phyloP scores from a whole-genome alignment of 23 tunicate species.

The Halocynthia aurantium region DNA sequence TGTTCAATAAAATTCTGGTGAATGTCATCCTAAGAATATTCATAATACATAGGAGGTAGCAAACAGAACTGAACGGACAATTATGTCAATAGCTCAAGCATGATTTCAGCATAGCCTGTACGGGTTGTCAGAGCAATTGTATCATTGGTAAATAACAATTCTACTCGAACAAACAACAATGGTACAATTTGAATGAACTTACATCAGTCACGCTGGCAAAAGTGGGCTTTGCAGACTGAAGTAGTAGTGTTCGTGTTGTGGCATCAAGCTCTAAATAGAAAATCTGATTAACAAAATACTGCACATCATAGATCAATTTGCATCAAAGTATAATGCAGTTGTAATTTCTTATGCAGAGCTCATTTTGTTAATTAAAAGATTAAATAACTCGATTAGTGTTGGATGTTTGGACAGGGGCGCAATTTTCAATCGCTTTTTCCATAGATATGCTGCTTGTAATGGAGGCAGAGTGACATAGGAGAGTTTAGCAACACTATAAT shows the following conservation, averaged over 20 bases:
- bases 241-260: slow-evolving; percentile 66
- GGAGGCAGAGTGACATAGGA: no score
- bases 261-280: slow-evolving; percentile 30
- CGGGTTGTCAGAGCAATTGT: neutral
- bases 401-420: no score
- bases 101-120: neutral
- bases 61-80: no score
- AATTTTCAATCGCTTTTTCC: no score
- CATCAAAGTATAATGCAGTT: neutral
- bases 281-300: neutral
- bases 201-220: slow-evolving; percentile 66
- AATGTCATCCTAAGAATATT: slow-evolving; percentile 31
- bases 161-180: neutral
- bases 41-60: no score
- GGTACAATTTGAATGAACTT: slow-evolving; percentile 7
- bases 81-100: neutral
- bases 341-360: neutral
- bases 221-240: slow-evolving; percentile 52
- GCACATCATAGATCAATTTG: neutral
- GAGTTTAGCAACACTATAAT: no score
- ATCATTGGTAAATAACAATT: neutral
- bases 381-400: no score
- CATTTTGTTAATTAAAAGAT: no score
- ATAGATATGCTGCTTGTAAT: no score
- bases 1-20: slow-evolving; percentile 67